Evolutionary conservation across 2,113 vertebrate species (phyloP).

Genomic region (Dipodomys ordii): DNA sequence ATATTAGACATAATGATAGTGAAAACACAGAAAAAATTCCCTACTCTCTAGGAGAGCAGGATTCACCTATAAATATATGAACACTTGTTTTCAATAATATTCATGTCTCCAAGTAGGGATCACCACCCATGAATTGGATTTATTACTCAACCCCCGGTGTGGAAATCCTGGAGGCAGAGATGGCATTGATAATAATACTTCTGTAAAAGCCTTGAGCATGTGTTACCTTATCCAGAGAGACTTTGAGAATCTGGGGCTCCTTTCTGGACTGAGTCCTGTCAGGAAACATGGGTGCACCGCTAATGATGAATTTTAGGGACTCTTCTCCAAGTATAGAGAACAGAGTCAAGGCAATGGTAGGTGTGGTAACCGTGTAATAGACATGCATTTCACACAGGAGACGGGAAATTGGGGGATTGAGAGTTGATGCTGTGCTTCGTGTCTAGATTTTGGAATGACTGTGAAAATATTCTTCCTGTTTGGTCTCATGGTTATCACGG

Average conservation of each 20-base stretch:
- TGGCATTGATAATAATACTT: too few species aligned
- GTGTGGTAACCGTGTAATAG: too few species aligned
- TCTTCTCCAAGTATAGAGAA: background rate
- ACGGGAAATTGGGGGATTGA: too few species aligned
- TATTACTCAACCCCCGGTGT: rapidly evolving
- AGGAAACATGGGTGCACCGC: background rate
- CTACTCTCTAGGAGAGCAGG: background rate
- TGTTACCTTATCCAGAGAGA: background rate
- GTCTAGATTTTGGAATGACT: background rate
- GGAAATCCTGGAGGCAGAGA: too few species aligned
- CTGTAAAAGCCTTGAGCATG: too few species aligned
- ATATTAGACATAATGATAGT: background rate
- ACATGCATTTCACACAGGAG: background rate
- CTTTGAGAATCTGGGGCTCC: background rate
- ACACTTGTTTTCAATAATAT: background rate
- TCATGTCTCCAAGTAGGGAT: too few species aligned
- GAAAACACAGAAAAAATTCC: background rate
- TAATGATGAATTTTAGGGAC: background rate
- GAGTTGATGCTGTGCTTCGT: background rate
- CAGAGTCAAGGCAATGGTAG: background rate
- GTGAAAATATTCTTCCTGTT: background rate
- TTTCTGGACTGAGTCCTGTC: background rate
- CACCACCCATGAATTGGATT: background rate
- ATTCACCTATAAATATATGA: background rate
- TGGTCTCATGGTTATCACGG: background rate